Percentiles rank a stretch among this genome's conserved stretches.
Conservation (phyloP, 2,113 vertebrate species). For the Sarotherodon lohbergeri region DNA sequence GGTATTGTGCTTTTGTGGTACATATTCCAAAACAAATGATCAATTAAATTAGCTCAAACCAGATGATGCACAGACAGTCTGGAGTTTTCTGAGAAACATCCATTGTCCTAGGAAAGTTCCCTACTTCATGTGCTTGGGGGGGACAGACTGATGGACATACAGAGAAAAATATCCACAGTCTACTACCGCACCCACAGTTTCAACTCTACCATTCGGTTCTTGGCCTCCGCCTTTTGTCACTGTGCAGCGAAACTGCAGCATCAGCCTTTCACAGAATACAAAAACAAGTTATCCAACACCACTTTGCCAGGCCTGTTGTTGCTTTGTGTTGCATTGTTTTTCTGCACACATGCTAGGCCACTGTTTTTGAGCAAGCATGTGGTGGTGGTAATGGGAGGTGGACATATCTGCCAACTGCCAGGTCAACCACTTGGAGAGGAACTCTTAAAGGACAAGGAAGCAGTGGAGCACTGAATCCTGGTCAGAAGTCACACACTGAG, state of each 20-base stretch:
- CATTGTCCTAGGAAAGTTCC: not conserved
- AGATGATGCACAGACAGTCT: not conserved
- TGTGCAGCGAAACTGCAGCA: constrained; percentile 39
- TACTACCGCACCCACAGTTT: not conserved
- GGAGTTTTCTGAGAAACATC: not conserved
- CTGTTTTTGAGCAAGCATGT: not conserved
- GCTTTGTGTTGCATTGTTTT: constrained; percentile 40
- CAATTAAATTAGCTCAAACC: not conserved
- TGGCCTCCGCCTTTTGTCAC: constrained; percentile 31
- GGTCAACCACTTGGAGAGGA: constrained; percentile 4
- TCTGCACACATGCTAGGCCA: constrained; percentile 21
- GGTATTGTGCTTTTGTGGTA: not conserved
- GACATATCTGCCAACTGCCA: constrained; percentile 24
- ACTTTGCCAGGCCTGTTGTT: constrained; percentile 27
- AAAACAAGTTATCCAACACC: constrained; percentile 63
- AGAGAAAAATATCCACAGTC: not conserved
- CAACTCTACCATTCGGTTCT: constrained; percentile 3
- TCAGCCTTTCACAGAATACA: constrained; percentile 57
- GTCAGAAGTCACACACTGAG: constrained; percentile 28
- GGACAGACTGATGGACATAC: not conserved
- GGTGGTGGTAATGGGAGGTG: not conserved
- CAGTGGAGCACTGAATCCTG: not conserved
- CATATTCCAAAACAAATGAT: not conserved
- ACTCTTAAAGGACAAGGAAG: not conserved
- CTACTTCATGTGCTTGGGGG: not conserved